Percentiles rank a stretch among this genome's conserved stretches.
Conservation (phyloP, 2,113 vertebrate genomes). For the Larimichthys crocea region DNA sequence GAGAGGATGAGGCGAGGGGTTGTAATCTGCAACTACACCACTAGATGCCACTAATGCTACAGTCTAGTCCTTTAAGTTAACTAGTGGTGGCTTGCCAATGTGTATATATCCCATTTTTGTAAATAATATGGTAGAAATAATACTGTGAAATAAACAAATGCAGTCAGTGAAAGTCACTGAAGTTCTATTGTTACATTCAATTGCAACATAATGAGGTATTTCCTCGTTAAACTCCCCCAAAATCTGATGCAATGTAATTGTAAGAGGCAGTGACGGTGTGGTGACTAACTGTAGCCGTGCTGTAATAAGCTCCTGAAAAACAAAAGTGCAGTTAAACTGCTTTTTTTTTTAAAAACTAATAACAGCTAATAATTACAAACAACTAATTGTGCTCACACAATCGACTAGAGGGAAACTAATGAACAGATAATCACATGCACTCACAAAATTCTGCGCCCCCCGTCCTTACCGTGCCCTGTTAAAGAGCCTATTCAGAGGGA, state of each 20-base stretch:
- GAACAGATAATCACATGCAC: constrained; percentile 49
- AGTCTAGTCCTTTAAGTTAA: neutral
- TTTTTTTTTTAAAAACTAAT: neutral
- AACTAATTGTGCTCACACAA: constrained; percentile 37
- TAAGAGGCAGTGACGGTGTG: neutral
- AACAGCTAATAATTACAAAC: constrained; percentile 31
- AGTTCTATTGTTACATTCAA: neutral
- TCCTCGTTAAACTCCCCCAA: neutral
- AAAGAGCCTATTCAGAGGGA: constrained; percentile 34
- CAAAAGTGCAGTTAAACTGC: neutral
- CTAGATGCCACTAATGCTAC: too few species aligned
- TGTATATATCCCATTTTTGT: neutral
- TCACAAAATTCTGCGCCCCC: constrained; percentile 6
- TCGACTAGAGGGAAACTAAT: constrained; percentile 34
- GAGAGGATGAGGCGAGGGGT: too few species aligned
- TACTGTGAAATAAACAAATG: neutral
- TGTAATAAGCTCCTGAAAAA: neutral
- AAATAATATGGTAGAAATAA: neutral
- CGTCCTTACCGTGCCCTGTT: neutral
- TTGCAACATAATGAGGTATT: neutral
- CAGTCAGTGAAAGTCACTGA: neutral
- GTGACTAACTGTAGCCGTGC: neutral
- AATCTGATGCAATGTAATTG: constrained; percentile 38
- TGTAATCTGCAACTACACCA: too few species aligned
- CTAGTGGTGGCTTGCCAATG: neutral